Base-by-base conservation (phyloP, 2,888 invertebrate species). In the Myathropa florea region DNA sequence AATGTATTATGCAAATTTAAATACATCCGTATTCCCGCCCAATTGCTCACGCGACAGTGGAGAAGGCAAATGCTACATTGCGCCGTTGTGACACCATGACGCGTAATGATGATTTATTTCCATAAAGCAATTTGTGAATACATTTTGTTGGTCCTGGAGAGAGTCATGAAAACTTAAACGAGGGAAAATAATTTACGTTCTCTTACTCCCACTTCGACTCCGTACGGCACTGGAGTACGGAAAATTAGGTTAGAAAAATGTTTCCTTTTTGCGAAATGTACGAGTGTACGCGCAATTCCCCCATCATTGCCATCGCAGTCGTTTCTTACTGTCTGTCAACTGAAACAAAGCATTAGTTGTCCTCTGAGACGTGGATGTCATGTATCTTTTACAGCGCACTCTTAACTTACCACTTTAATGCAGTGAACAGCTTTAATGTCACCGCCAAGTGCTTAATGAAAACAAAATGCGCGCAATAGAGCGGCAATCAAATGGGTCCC, bases 31-130 rank as follows among this genome's bases (percentile, higher is more conserved):
- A 75, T 77, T 75, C 65, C 70, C 60, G 65, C 26, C 68, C 70
- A 71, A 79, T 79, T 84, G 64, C 64, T 64, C 59, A 59, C 64
- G 30, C 26, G 55, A 55, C 63, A 55, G 53, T 53, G 60, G 46
- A 28, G 72, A 33, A 33, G 23, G 53, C 36, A 24, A 18, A 61
- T 77, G 33, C 24, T 61, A 59, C 68, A 21, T 26, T 53, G 24
- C 28, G 24, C 28, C 59, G 30, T 33, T 36, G 63, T 67, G 14
- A 39, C 59, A 57, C 30, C 57, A 57, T 57, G 30, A 75, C 75
- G 24, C 73, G 68, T 79, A 84, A 84, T 79, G 79, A 79, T 84
- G 83, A 84, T 84, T 84, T 84, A 84, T 84, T 84, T 79, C 75
- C 75, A 83, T 75, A 83, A 83, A 75, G 79, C 78, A 79, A 83